Evolutionary conservation across 2,113 vertebrate species (phyloP).

Genomic region (Dendropsophus ebraccatus): DNA sequence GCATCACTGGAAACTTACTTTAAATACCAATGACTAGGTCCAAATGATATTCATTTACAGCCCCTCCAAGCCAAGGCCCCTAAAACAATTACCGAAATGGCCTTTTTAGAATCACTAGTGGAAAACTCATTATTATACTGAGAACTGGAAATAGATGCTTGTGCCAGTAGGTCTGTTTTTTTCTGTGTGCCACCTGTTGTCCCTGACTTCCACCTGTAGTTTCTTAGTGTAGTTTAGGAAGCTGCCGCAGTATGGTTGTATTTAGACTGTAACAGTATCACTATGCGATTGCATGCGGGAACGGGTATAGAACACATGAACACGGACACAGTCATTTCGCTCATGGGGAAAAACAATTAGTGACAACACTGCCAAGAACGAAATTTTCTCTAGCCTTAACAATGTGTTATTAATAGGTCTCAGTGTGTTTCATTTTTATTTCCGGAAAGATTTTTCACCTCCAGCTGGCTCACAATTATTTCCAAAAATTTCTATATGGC

Average conservation of each 20-base stretch:
- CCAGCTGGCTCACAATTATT: conserved; percentile 54
- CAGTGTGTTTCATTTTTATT: conserved; percentile 54
- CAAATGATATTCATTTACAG: background rate
- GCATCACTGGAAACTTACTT: conserved; percentile 2
- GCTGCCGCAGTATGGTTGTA: background rate
- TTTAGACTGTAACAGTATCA: background rate
- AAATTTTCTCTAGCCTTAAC: conserved; percentile 56
- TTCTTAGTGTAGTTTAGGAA: background rate
- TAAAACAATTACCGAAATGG: background rate
- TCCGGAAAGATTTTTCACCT: conserved; percentile 57
- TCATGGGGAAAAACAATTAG: conserved; percentile 60
- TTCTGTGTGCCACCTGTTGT: conserved; percentile 3
- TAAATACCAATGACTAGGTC: background rate
- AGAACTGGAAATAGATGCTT: background rate
- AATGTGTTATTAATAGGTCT: conserved; percentile 58
- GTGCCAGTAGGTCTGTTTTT: background rate
- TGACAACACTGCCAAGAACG: conserved; percentile 45
- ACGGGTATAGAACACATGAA: conserved; percentile 5
- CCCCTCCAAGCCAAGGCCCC: background rate
- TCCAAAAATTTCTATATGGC: conserved; percentile 51
- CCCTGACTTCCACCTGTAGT: background rate
- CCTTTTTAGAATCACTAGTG: conserved; percentile 5
- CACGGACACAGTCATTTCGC: conserved; percentile 39
- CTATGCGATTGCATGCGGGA: conserved; percentile 28
- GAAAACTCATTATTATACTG: background rate